Evolutionary conservation across 2,888 invertebrate genomes (phyloP), one percentile per base, ranked within the genome.

Genomic region (Drosophila silvestris): DNA sequence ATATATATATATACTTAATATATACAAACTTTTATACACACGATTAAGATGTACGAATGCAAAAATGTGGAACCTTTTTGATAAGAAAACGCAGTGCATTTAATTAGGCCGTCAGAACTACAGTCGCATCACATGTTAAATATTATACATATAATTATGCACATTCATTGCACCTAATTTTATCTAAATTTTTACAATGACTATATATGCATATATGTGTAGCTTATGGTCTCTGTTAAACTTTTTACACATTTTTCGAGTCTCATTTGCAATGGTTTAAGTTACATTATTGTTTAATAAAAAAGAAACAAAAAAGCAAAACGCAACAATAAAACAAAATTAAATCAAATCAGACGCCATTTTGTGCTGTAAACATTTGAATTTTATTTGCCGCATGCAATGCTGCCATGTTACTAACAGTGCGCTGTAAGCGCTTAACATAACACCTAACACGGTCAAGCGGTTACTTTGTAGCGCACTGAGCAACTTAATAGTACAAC

Each of bases 81-180:
- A 67, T 53, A 68, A 77, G 56, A 59, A 74, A 69, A 16, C 66
- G 60, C 77, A 73, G 71, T 75, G 85, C 90, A 90, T 90, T 85
- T 85, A 90, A 73, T 90, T 80, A 80, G 64, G 64, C 61, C 47
- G 50, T 62, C 51, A 65, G 54, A 53, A 28, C 54, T 69, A 63
- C 72, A 65, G 69, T 67, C 77, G 61, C 73, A 77, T 80, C 80
- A 87, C 90, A 82, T 77, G 80, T 78, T 89, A 73, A 82, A 70
- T 76, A 65, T 61, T 76, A 87, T 80, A 77, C 62, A 73, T 82
- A 75, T 82, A 75, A 67, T 60, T 77, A 81, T 70, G 82, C 86
- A 81, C 84, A 68, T 39, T 76, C 76, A 85, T 80, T 82, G 85
- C 85, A 89, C 85, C 69, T 75, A 70, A 65, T 68, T 75, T 65